Evolutionary conservation across 2,888 invertebrate genomes (phyloP).

Genomic region (Polydrusus cervinus): DNA sequence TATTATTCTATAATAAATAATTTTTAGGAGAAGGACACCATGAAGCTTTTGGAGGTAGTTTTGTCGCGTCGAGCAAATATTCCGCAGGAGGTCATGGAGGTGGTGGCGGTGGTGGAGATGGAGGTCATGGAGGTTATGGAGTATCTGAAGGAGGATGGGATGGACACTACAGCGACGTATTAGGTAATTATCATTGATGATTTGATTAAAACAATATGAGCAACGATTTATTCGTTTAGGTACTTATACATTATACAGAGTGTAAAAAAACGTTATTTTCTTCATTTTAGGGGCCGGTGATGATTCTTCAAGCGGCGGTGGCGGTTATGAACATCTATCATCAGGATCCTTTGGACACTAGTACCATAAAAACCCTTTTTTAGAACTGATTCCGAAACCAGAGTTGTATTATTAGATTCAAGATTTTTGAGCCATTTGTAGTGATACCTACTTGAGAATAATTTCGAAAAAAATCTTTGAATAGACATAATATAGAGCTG

Average conservation of each 20-base stretch:
- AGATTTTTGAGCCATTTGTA: no score
- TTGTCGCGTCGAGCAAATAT: constrained; percentile 62
- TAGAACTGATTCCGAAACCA: background rate
- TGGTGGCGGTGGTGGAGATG: constrained; percentile 55
- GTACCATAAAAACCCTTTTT: constrained; percentile 26
- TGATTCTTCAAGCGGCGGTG: constrained; percentile 20
- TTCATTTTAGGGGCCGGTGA: constrained; percentile 48
- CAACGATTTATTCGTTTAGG: no score
- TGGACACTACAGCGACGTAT: constrained; percentile 61
- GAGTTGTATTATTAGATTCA: constrained; percentile 10
- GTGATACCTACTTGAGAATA: no score
- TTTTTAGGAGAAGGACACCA: constrained; percentile 57
- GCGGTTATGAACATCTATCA: constrained; percentile 39
- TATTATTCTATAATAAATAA: background rate
- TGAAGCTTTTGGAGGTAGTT: constrained; percentile 61
- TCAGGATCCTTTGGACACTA: constrained; percentile 45
- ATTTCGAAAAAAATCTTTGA: no score
- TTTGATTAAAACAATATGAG: no score
- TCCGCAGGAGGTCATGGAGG: constrained; percentile 59
- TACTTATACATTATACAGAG: no score
- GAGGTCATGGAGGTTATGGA: constrained; percentile 55
- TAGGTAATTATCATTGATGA: constrained; percentile 55
- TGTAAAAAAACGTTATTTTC: no score
- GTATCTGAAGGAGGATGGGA: constrained; percentile 57
- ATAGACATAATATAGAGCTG: constrained; percentile 10